Base-by-base conservation (phyloP, 2,888 invertebrate species). In the Eudemis profundana region DNA sequence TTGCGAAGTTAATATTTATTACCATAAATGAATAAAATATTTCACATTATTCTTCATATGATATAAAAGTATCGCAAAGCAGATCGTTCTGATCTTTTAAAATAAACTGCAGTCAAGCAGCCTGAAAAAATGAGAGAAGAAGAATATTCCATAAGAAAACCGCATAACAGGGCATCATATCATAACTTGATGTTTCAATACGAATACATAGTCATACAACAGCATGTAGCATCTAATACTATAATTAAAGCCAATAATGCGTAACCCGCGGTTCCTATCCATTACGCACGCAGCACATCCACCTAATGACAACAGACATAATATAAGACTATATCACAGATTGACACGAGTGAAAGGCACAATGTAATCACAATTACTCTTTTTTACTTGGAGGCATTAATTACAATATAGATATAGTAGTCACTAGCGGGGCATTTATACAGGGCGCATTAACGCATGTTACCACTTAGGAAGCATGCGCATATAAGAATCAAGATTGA, bases 401-500 rank as follows among this genome's bases (percentile, higher is more conserved):
- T 59, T 60, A 53, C 33, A 50, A 46, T 51, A 59, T 46, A 36
- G 51, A 53, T 47, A 59, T 44, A 59, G 59, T 47, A 44, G 21
- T 59, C 38, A 59, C n/a, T n/a, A n/a, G n/a, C n/a, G n/a, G 53
- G 46, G 44, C 40, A 59, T 53, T 61, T 53, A 60, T 53, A 53
- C 65, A 53, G 42, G 46, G 15, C 14, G 60, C 60, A 60, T 47
- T 60, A 60, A 59, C 46, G 49, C 63, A 42, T 57, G 59, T 65
- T 65, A 46, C 53, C 60, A 60, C 65, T 65, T 47, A 60, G 27
- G 50, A 27, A 38, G 75, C 78, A 77, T 78, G 74, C 78, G 77
- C 75, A 73, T 72, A 73, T 69, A 70, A 66, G 68, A 73, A 75
- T 74, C 73, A 76, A 84, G 87, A 87, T 87, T 85, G 78, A 86